These are phyloP conservation scores for Dicerorhinus sumatrensis DNA, from an alignment of 2,113 vertebrate species.

Conservation along the genomic window DNA sequence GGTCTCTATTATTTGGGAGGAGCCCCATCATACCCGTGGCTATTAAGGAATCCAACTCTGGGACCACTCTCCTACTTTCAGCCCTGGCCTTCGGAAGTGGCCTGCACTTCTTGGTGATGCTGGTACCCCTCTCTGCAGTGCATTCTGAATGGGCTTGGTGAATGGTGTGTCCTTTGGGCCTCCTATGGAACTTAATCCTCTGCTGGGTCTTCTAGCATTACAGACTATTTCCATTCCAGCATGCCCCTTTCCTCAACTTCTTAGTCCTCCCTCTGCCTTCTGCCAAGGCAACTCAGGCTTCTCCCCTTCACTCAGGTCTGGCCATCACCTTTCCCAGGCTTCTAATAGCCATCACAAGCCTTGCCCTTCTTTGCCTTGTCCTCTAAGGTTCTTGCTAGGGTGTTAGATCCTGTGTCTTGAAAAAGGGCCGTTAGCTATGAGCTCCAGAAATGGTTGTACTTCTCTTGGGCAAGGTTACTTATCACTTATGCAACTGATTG, in stretches of 20 bases:
- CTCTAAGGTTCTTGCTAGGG: neutral
- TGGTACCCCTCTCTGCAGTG: neutral
- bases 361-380: neutral
- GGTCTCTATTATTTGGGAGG: neutral
- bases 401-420: neutral
- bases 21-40: neutral
- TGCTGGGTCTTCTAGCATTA: neutral
- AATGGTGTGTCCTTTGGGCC: neutral
- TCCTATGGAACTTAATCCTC: neutral
- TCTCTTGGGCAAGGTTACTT: slow-evolving; percentile 2
- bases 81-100: neutral
- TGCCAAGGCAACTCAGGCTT: neutral
- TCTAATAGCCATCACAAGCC: neutral
- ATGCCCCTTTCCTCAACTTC: neutral
- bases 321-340: neutral
- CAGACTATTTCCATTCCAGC: neutral
- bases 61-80: neutral
- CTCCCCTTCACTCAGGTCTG: neutral
- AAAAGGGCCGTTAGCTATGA: neutral
- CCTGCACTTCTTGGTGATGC: neutral
- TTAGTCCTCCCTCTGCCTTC: neutral
- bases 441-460: neutral
- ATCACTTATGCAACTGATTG: neutral
- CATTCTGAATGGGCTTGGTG: neutral
- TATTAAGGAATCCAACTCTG: neutral